phyloP scores from a whole-genome alignment of 2,113 vertebrate species.

The Pollachius pollachius region DNA sequence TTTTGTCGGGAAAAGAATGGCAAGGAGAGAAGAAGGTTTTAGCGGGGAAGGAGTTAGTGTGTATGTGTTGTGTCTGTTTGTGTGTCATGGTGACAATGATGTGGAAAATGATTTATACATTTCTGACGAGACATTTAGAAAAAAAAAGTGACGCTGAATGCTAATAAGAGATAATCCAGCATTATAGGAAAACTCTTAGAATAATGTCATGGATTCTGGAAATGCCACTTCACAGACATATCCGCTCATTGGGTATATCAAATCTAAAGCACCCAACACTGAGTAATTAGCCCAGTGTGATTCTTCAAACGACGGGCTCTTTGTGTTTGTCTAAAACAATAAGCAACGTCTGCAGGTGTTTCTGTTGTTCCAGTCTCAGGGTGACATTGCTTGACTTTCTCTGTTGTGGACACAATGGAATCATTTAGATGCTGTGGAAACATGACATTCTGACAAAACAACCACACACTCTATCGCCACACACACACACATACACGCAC shows the following conservation, averaged over 20 bases:
- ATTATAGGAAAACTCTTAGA: neutral
- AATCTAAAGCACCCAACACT: conserved; percentile 42
- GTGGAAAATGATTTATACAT: neutral
- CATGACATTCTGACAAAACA: conserved; percentile 32
- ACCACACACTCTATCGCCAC: no score
- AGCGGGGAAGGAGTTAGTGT: conserved; percentile 17
- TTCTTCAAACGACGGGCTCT: conserved; percentile 32
- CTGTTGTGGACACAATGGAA: conserved; percentile 51
- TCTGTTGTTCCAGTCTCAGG: conserved; percentile 58
- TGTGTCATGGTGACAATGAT: conserved; percentile 1
- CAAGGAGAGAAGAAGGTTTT: conserved; percentile 18
- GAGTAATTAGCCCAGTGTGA: conserved; percentile 65
- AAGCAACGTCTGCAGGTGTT: conserved; percentile 42
- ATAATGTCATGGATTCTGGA: conserved; percentile 61
- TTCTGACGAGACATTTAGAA: conserved; percentile 5
- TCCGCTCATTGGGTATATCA: conserved; percentile 58
- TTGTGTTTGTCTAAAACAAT: conserved; percentile 51
- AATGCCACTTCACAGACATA: conserved; percentile 57
- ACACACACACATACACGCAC: no score
- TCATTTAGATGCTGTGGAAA: conserved; percentile 12
- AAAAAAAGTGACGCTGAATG: conserved; percentile 29
- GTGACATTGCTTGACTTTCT: conserved; percentile 44
- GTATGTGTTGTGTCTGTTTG: conserved; percentile 15
- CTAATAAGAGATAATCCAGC: conserved; percentile 10
- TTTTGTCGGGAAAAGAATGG: conserved; percentile 19